Conservation (phyloP, 2,888 invertebrate species). For the Cinara cedri region DNA sequence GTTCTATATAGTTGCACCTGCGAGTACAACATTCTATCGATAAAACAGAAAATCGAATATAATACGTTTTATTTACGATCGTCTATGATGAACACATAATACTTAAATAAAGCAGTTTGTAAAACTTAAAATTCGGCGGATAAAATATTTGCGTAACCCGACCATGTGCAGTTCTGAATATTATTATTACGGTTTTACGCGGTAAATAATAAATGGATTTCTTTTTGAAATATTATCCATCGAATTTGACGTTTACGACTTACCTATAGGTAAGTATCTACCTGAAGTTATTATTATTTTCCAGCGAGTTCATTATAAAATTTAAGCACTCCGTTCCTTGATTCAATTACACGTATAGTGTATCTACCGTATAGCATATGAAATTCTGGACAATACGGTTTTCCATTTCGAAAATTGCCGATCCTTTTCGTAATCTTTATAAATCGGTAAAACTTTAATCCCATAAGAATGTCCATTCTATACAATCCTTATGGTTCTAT, state of each 20-base stretch:
- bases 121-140: neutral
- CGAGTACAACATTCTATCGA: too few species aligned
- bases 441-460: constrained; percentile 4
- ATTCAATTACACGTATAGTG: constrained; percentile 7
- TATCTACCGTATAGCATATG: neutral
- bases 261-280: neutral
- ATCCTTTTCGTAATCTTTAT: neutral
- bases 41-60: too few species aligned
- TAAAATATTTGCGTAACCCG: neutral
- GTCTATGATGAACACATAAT: too few species aligned
- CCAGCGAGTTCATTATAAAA: neutral
- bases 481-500: neutral
- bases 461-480: neutral
- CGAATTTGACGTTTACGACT: neutral
- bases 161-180: neutral
- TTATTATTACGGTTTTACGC: too few species aligned
- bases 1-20: too few species aligned
- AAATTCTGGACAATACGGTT: neutral
- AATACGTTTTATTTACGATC: too few species aligned
- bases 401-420: neutral
- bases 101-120: too few species aligned
- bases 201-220: neutral
- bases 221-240: neutral
- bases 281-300: neutral
- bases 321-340: neutral